Evolutionary conservation across 2,113 vertebrate species (phyloP).

Genomic region (Calyptomena viridis): DNA sequence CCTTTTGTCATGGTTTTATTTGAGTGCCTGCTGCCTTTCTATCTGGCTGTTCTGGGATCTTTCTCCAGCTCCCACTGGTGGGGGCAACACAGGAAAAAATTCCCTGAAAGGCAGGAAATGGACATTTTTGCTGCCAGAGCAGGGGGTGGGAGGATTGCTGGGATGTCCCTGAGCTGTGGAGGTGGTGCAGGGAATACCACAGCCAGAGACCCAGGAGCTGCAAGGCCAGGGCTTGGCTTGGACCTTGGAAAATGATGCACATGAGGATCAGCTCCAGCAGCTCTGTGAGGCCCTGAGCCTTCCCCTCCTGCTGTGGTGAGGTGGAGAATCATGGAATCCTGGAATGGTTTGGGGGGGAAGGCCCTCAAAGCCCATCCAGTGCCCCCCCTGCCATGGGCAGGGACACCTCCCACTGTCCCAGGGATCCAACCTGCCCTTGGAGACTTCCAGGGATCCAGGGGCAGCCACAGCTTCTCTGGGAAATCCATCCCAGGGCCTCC

Average conservation of each 20-base stretch:
- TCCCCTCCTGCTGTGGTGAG: rapidly evolving
- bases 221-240: background rate
- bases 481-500: background rate
- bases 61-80: background rate
- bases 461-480: background rate
- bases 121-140: background rate
- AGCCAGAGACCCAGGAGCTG: background rate
- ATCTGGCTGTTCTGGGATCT: background rate
- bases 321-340: background rate
- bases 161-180: background rate
- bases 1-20: rapidly evolving
- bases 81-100: background rate
- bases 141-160: background rate
- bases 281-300: rapidly evolving
- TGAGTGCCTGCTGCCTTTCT: rapidly evolving
- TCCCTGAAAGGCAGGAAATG: background rate
- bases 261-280: rapidly evolving
- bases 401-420: background rate
- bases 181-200: background rate
- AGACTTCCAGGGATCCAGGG: background rate
- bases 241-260: rapidly evolving
- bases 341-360: background rate
- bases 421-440: background rate
- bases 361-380: background rate
- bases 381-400: background rate